Percentiles rank a stretch among this genome's conserved stretches.
Evolutionary conservation across 2,888 invertebrate species (phyloP).

Genomic region (Gastrophysa polygoni): DNA sequence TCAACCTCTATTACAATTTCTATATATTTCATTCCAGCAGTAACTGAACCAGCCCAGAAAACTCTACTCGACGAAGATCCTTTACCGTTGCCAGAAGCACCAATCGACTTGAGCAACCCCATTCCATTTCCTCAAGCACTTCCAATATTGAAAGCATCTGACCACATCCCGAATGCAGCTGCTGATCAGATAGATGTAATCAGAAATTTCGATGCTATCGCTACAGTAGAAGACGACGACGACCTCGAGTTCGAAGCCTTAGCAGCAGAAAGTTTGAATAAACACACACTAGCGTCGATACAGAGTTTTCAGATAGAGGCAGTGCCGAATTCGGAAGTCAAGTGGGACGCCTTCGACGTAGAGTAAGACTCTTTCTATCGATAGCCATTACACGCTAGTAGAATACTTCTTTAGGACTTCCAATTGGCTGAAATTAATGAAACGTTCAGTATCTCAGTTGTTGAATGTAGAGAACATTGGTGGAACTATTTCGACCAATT

Average conservation of each 20-base stretch:
- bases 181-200: slow-evolving; percentile 41
- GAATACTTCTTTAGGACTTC: too few species aligned
- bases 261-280: slow-evolving; percentile 77
- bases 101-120: slow-evolving; percentile 74
- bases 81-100: slow-evolving; percentile 68
- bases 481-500: too few species aligned
- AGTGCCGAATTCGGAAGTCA: slow-evolving; percentile 49
- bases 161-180: background rate
- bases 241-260: slow-evolving; percentile 79
- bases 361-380: slow-evolving; percentile 45
- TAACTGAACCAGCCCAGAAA: slow-evolving; percentile 56
- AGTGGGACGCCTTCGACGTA: slow-evolving; percentile 73
- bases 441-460: too few species aligned
- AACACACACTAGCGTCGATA: slow-evolving; percentile 52
- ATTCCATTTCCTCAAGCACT: slow-evolving; percentile 50
- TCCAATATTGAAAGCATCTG: slow-evolving; percentile 10
- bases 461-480: too few species aligned
- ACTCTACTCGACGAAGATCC: slow-evolving; percentile 79
- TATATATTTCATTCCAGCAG: too few species aligned
- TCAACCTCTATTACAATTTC: too few species aligned
- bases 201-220: slow-evolving; percentile 62
- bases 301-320: slow-evolving; percentile 34
- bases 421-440: too few species aligned
- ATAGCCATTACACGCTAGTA: too few species aligned
- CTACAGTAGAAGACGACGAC: slow-evolving; percentile 65